These are phyloP conservation scores for rabbit (Oryctolagus cuniculus) DNA, from an alignment of 2,113 vertebrate genomes.

Conservation along the genomic window mOryCun1.1 NC_091432.1:47109501-47110000, in stretches of 20 bases:
- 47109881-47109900: background rate
- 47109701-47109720: background rate
- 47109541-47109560: background rate
- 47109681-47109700: background rate
- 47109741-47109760: background rate
- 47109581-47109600: background rate
- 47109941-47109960: background rate
- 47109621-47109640: background rate
- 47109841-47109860: background rate
- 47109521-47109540: background rate
- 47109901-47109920: background rate
- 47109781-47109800: background rate
- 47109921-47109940: background rate
- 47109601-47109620: background rate
- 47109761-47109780: background rate
- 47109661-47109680: background rate
- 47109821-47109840: background rate
- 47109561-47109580: background rate
- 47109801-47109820: background rate
- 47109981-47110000: background rate
- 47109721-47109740: background rate
- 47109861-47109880: background rate
- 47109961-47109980: too few relatives aligned
- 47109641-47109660: background rate
- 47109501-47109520: background rate